Evolutionary conservation across 2,888 invertebrate species (phyloP).

Genomic region (Cepaea hortensis): DNA sequence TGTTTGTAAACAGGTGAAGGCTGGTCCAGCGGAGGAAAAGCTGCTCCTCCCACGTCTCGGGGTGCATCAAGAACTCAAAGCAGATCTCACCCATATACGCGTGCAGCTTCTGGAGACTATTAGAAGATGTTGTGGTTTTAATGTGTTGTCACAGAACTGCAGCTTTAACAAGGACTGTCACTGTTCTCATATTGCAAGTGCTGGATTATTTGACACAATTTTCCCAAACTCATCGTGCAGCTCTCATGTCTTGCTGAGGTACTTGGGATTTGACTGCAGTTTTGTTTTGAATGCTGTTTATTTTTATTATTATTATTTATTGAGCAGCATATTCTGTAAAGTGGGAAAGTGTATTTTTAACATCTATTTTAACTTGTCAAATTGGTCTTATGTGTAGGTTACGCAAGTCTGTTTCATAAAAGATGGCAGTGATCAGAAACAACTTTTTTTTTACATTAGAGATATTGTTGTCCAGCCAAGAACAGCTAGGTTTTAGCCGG

Average conservation of each 20-base stretch:
- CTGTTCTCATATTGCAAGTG: neutral
- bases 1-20: constrained; percentile 8
- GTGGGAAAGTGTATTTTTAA: too few relatives aligned
- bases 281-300: too few relatives aligned
- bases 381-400: too few relatives aligned
- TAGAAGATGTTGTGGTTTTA: neutral
- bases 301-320: too few relatives aligned
- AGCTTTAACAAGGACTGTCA: neutral
- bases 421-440: too few relatives aligned
- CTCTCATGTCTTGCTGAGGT: constrained; percentile 1
- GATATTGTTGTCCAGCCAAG: too few relatives aligned
- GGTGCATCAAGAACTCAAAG: constrained; percentile 27
- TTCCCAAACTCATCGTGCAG: neutral
- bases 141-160: neutral
- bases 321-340: too few relatives aligned
- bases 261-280: neutral
- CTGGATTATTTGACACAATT: constrained; percentile 3
- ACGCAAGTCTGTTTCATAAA: too few relatives aligned
- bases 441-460: too few relatives aligned
- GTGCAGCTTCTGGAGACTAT: constrained; percentile 3
- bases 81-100: constrained; percentile 33
- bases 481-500: too few relatives aligned
- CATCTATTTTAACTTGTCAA: too few relatives aligned
- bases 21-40: constrained; percentile 30
- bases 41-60: constrained; percentile 25